Base-by-base conservation (phyloP, 1,140 invertebrate genomes). In the Trichonephila inaurata region DNA sequence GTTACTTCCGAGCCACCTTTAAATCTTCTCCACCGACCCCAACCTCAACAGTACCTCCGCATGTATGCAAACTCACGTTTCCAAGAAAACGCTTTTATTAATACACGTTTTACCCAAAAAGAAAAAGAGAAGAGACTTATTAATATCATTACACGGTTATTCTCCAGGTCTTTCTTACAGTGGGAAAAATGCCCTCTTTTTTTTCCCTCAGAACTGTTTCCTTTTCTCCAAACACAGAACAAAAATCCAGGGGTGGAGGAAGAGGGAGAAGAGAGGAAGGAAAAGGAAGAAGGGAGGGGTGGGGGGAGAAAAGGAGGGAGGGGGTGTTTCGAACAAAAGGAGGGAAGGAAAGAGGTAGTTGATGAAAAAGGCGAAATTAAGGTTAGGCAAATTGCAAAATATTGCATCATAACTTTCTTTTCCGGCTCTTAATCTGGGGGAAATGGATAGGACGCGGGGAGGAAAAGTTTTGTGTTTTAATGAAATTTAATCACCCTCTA, bases 361-460 rank as follows among this genome's bases (percentile, higher is more conserved):
- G 89, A 90, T 90, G 89, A 90, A 90, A 90, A 90, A 90, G 89
- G 58, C 89, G 61, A 91, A 91, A 91, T 91, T 83, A 91, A 64
- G 90, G 77, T 83, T 83, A 83, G 90, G 90, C 90, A 91, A 91
- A 91, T 91, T 91, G 81, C 90, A 91, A 91, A 91, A 91, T 91
- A 92, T 92, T 92, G 82, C 91, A 92, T 92, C 91, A 92, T 92
- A 92, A 92, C 91, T 92, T 92, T 86, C 91, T 92, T 92, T 92
- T 92, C 81, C 51, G 82, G 81, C 91, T 92, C 91, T 92, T 92
- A 85, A 92, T 92, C 91, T 92, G 81, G 21, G 33, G 87, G 82
- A 72, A 92, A 92, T 86, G 82, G 91, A 92, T 92, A 81, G 90
- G 77, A 28, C 62, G 33, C 33, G 91, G 21, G 61, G 91, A 24